A percentile compares a stretch with the other conserved stretches of the same genome.
phyloP scores from a whole-genome alignment of 2,113 vertebrate genomes.

The Syrmaticus mikado region DNA sequence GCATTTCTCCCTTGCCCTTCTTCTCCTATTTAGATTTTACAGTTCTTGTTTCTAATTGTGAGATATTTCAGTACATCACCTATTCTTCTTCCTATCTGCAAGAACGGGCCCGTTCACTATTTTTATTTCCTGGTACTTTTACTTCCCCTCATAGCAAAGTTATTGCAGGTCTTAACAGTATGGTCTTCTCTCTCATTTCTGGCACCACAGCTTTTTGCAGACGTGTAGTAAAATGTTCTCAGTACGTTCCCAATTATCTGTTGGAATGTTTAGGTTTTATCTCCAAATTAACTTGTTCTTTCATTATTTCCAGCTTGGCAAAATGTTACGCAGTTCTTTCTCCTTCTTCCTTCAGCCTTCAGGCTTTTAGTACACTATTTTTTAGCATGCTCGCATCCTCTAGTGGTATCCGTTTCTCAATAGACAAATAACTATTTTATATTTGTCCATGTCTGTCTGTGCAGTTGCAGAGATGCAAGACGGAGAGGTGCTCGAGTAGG shows the following conservation, averaged over 20 bases:
- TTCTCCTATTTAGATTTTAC: not conserved
- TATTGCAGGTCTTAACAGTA: not conserved
- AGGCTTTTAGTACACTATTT: not conserved
- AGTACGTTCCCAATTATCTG: not conserved
- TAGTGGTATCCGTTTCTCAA: not conserved
- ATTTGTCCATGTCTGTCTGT: not conserved
- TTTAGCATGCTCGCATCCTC: accelerated
- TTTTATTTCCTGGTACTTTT: not conserved
- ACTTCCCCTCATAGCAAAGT: not conserved
- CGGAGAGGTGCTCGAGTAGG: not conserved
- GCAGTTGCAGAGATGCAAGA: not conserved
- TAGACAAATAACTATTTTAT: not conserved
- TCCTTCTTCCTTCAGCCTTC: not conserved
- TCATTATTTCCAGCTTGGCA: not conserved
- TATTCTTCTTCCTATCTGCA: not conserved
- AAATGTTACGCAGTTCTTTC: not conserved
- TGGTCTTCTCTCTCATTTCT: not conserved
- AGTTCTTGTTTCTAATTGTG: not conserved
- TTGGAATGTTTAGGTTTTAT: not conserved
- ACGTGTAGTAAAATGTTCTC: not conserved
- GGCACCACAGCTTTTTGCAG: not conserved
- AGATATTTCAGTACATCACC: not conserved
- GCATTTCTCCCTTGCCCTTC: not conserved
- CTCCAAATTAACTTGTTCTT: not conserved
- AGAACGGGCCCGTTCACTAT: not conserved